Conservation (phyloP, 2,113 vertebrate species). For the Irena cyanogastra region DNA sequence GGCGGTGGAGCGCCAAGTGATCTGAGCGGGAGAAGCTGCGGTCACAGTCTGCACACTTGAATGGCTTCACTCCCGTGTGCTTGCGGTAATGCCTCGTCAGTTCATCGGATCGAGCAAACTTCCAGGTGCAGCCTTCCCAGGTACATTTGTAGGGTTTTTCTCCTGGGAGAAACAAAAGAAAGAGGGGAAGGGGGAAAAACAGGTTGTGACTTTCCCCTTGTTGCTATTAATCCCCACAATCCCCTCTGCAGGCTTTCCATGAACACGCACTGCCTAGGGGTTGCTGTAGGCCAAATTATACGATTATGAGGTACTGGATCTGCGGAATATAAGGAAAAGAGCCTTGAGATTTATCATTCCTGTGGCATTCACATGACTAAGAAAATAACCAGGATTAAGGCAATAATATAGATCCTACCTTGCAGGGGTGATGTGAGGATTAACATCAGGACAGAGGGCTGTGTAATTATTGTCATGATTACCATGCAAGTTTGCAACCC, state of each 20-base stretch:
- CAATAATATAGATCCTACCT: slow-evolving; percentile 40
- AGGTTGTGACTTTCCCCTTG: slow-evolving; percentile 35
- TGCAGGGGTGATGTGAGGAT: not conserved
- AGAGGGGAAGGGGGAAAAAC: not conserved
- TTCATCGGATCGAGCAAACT: slow-evolving; percentile 98
- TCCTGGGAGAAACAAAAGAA: slow-evolving; percentile 76
- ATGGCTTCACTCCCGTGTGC: slow-evolving; percentile 98
- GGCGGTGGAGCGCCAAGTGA: slow-evolving; percentile 95
- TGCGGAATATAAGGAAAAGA: slow-evolving; percentile 28
- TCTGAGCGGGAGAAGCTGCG: slow-evolving; percentile 98
- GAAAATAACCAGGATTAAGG: slow-evolving; percentile 39
- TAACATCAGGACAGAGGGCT: slow-evolving; percentile 14
- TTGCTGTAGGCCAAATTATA: slow-evolving; percentile 5
- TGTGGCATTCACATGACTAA: not conserved
- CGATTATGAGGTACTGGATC: not conserved
- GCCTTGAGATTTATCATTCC: slow-evolving; percentile 9
- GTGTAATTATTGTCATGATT: not conserved
- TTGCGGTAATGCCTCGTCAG: slow-evolving; percentile 98
- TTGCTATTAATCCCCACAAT: not conserved
- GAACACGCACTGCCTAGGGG: not conserved
- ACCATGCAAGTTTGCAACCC: not conserved
- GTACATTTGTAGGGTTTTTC: slow-evolving; percentile 99
- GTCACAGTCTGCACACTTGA: slow-evolving; percentile 99
- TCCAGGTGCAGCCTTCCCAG: slow-evolving; percentile 99
- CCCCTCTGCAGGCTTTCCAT: not conserved